Conservation (phyloP, 2,113 vertebrate species). For the Ameiurus melas region DNA sequence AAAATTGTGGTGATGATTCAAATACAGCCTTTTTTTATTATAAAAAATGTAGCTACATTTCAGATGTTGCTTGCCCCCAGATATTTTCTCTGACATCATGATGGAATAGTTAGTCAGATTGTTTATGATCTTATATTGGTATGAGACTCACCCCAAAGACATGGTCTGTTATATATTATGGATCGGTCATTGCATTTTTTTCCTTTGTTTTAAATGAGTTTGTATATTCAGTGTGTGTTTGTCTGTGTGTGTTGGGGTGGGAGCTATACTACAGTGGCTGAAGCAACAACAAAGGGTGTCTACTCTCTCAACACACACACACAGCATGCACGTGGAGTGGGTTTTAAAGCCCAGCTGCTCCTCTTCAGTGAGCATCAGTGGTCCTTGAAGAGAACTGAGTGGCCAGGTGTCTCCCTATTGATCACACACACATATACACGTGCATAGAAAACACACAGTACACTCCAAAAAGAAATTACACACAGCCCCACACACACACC, state of each 20-base stretch:
- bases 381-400: constrained; percentile 37
- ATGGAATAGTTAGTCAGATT: neutral
- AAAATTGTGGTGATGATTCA: neutral
- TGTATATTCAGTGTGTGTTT: neutral
- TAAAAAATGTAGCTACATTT: neutral
- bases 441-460: neutral
- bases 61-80: neutral
- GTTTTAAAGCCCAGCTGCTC: constrained; percentile 29
- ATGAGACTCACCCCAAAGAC: neutral
- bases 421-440: neutral
- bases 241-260: neutral
- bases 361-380: constrained; percentile 19
- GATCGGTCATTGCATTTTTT: neutral
- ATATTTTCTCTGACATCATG: neutral
- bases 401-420: constrained; percentile 35
- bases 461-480: neutral
- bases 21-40: neutral
- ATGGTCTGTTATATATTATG: neutral
- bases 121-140: neutral
- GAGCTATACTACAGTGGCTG: neutral
- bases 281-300: constrained; percentile 20
- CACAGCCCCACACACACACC: neutral
- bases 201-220: neutral
- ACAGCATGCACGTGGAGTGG: neutral
- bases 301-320: neutral